These are phyloP conservation scores for Bombus breviceps DNA, from an alignment of 1,140 invertebrate genomes.

Conservation along the genomic window DNA sequence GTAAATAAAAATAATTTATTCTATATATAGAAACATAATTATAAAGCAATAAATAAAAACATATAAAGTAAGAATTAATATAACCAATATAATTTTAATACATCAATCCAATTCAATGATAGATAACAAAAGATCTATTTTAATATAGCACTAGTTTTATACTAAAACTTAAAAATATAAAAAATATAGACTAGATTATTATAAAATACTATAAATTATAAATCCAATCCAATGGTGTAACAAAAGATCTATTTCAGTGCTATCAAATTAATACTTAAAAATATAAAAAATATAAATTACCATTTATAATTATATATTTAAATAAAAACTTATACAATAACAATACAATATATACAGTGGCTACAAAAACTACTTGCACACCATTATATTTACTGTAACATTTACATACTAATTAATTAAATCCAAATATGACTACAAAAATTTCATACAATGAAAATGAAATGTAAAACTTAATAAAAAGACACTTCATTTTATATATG, in stretches of 20 bases:
- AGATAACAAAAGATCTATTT: background rate
- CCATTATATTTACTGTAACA: no score
- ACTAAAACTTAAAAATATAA: background rate
- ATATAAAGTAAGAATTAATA: background rate
- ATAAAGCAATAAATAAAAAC: background rate
- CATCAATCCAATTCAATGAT: background rate
- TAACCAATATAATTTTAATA: background rate
- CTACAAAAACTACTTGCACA: no score
- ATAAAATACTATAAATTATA: no score
- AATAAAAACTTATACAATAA: background rate
- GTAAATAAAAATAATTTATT: constrained; percentile 48
- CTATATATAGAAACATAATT: constrained; percentile 10
- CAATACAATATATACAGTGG: background rate
- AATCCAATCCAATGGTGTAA: background rate
- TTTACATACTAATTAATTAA: no score
- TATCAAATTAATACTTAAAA: background rate
- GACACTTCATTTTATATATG: no score
- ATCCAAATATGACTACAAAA: background rate
- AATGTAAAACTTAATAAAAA: background rate
- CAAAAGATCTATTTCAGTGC: background rate
- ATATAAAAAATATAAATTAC: background rate
- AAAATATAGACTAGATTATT: background rate
- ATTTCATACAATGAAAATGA: background rate
- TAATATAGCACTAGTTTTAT: background rate
- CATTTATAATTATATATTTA: constrained; percentile 5